Percentiles rank a stretch among this genome's conserved stretches.
These are phyloP conservation scores for Prunella himalayana DNA, from an alignment of 2,113 vertebrate species.

Conservation along the genomic window DNA sequence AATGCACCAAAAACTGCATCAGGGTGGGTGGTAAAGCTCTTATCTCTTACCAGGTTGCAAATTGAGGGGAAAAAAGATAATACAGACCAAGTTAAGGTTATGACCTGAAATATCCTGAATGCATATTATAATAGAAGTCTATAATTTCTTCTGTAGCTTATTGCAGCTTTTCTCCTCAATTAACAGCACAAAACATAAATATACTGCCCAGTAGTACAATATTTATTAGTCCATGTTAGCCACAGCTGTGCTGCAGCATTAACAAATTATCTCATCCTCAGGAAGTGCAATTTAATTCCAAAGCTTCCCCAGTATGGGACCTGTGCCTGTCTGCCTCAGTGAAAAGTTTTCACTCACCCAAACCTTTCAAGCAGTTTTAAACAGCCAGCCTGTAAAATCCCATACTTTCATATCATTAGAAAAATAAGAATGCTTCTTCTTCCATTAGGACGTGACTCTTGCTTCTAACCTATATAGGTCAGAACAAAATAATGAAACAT, in stretches of 20 bases:
- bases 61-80: neutral
- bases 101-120: neutral
- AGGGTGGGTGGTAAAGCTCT: neutral
- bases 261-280: neutral
- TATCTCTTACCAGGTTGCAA: neutral
- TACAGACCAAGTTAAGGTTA: neutral
- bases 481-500: neutral
- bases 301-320: neutral
- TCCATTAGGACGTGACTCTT: neutral
- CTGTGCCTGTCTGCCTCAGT: accelerated
- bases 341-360: neutral
- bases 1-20: neutral
- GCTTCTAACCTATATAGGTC: neutral
- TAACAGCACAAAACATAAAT: neutral
- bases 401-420: neutral
- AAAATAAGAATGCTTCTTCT: neutral
- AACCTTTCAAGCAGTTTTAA: neutral
- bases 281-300: neutral
- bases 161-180: neutral
- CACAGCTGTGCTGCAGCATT: neutral
- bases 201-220: neutral
- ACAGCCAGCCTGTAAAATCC: neutral
- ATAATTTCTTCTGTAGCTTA: neutral
- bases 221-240: neutral
- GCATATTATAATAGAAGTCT: neutral